Conservation (phyloP, 2,888 invertebrate genomes). For the Fragum fragum region DNA sequence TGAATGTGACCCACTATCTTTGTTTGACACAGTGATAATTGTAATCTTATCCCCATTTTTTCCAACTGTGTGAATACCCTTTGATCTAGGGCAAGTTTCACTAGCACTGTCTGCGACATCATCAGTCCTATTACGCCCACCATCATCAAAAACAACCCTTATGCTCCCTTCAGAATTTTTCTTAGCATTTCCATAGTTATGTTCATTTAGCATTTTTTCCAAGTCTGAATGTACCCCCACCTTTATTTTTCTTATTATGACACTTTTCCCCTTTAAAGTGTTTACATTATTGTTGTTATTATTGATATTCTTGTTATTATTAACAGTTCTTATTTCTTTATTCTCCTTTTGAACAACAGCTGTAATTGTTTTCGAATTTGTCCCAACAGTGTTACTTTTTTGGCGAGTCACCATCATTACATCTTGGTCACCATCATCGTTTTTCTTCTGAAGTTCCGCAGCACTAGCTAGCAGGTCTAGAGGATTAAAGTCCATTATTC, state of each 20-base stretch:
- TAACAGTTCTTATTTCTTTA: conserved; percentile 25
- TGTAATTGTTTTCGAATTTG: conserved; percentile 10
- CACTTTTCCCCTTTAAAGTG: conserved; percentile 51
- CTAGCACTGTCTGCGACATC: neutral
- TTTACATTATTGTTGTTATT: conserved; percentile 49
- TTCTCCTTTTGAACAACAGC: conserved; percentile 25
- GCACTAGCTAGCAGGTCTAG: conserved; percentile 82
- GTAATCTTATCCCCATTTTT: conserved; percentile 32
- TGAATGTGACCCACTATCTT: conserved; percentile 25
- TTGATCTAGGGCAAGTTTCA: neutral
- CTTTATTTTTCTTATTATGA: conserved; percentile 64
- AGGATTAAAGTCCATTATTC: conserved; percentile 80
- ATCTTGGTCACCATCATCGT: conserved; percentile 56
- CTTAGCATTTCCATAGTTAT: conserved; percentile 76
- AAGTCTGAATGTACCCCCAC: conserved; percentile 63
- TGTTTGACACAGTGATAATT: conserved; percentile 21
- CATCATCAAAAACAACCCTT: conserved; percentile 30
- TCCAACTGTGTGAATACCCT: conserved; percentile 14
- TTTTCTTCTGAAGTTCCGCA: conserved; percentile 75
- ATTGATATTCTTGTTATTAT: conserved; percentile 39
- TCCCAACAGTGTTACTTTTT: conserved; percentile 17
- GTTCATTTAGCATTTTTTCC: conserved; percentile 77
- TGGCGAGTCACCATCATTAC: conserved; percentile 53
- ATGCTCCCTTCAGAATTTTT: conserved; percentile 30
- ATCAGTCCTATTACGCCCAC: neutral